Base-by-base conservation (phyloP, 2,797 vertebrate species). In the Enteromius anoplus region DNA sequence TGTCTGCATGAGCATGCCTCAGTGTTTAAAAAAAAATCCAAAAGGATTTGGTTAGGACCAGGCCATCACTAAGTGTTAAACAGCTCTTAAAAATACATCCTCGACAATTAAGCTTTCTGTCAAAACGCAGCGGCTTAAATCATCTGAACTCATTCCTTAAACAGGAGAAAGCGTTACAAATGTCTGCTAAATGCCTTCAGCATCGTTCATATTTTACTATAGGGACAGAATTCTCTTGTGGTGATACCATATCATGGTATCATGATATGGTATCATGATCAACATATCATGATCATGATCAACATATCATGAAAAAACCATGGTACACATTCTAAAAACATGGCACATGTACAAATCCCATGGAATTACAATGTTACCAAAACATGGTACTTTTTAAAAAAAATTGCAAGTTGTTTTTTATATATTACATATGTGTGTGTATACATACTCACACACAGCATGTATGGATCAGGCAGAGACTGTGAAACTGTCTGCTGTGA, bases 11-110 rank as follows among this genome's bases (percentile, higher is more conserved):
- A 80, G 45, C 53, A 73, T 60, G 70, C 58, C 77, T 71, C 64
- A 58, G 70, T 75, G 69, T 85, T 79, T 26, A 45, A 85, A 86
- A 71, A 78, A 51, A 64, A 85, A 64, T 66, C 82, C 68, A 75
- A 78, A 40, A 55, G 37, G 49, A 68, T 47, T 65, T 78, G 32
- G n/a, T 84, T 78, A 85, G 81, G 83, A 64, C 85, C 77, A 78
- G 62, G 82, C 47, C 83, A 32, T 77, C 78, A 70, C 47, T 72
- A 70, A 85, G 77, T 55, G 65, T 75, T 75, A 69, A 73, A 85
- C 32, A 26, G 42, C 11, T 23, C 75, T 75, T 37, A 34, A 34
- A 78, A 65, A 64, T 73, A 80, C 75, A 77, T 47, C 71, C 78
- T 65, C 58, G 45, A 75, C 75, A 82, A 55, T 60, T 0, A 45